phyloP scores from a whole-genome alignment of 2,888 invertebrate species.

The Lingula anatina region DNA sequence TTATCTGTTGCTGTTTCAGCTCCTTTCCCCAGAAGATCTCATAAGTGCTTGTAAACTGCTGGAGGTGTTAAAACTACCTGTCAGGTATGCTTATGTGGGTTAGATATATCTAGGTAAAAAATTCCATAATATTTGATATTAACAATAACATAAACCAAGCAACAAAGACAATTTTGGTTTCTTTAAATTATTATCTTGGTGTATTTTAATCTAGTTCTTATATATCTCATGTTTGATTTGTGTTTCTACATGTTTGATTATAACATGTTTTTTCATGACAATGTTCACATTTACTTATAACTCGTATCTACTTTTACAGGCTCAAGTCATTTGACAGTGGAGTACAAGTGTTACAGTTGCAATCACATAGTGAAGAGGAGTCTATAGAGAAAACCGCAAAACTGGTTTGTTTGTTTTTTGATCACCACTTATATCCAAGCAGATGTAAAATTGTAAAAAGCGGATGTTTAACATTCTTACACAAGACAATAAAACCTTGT shows the following conservation, averaged over 20 bases:
- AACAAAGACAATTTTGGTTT: background rate
- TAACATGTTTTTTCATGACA: constrained; percentile 54
- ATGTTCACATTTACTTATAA: too few species aligned
- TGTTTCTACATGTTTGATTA: background rate
- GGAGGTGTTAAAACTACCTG: constrained; percentile 45
- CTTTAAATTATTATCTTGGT: background rate
- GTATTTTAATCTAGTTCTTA: too few species aligned
- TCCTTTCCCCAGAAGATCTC: constrained; percentile 95
- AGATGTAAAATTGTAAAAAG: too few species aligned
- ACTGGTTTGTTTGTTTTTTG: constrained; percentile 45
- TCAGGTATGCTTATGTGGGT: constrained; percentile 48
- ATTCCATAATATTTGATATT: background rate
- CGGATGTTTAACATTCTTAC: too few species aligned
- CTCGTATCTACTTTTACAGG: too few species aligned
- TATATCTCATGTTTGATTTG: too few species aligned
- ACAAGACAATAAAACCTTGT: too few species aligned
- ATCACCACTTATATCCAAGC: background rate
- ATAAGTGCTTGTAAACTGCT: constrained; percentile 73
- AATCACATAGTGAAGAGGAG: constrained; percentile 58
- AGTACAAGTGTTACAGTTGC: constrained; percentile 87
- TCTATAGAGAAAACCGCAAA: constrained; percentile 49
- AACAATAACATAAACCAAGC: too few species aligned
- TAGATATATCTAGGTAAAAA: background rate
- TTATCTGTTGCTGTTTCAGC: constrained; percentile 38
- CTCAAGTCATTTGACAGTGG: constrained; percentile 81